Percentiles rank a stretch among this genome's conserved stretches.
phyloP scores from a whole-genome alignment of 2,888 invertebrate genomes.

The Phalera bucephala region DNA sequence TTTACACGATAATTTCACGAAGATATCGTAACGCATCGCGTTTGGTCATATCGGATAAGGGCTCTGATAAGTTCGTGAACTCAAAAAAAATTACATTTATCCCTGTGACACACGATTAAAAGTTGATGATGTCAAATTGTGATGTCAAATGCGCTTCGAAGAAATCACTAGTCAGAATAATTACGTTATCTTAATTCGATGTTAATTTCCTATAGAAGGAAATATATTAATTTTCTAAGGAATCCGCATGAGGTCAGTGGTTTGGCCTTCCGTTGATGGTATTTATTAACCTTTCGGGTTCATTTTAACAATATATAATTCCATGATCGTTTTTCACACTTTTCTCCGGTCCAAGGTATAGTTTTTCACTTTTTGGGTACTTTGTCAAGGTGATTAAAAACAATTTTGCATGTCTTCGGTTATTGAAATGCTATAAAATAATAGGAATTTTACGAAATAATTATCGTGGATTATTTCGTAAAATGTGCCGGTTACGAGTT shows the following conservation, averaged over 20 bases:
- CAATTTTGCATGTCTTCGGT: no score
- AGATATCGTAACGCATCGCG: no score
- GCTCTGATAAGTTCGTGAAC: conserved; percentile 8
- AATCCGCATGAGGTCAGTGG: background rate
- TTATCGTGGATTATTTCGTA: no score
- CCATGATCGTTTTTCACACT: background rate
- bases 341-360: background rate
- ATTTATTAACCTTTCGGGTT: background rate
- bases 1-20: no score
- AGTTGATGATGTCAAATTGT: conserved; percentile 27
- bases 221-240: conserved; percentile 6
- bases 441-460: no score
- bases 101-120: conserved; percentile 19
- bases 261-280: background rate
- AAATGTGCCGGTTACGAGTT: no score
- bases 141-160: conserved; percentile 30
- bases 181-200: conserved; percentile 17
- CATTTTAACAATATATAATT: background rate
- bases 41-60: no score
- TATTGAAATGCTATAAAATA: no score
- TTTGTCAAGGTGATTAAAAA: no score
- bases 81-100: conserved; percentile 10
- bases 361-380: no score
- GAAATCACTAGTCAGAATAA: conserved; percentile 18
- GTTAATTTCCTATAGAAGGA: conserved; percentile 16